Evolutionary conservation across 2,113 vertebrate genomes (phyloP).

Genomic region (Cyanistes caeruleus): DNA sequence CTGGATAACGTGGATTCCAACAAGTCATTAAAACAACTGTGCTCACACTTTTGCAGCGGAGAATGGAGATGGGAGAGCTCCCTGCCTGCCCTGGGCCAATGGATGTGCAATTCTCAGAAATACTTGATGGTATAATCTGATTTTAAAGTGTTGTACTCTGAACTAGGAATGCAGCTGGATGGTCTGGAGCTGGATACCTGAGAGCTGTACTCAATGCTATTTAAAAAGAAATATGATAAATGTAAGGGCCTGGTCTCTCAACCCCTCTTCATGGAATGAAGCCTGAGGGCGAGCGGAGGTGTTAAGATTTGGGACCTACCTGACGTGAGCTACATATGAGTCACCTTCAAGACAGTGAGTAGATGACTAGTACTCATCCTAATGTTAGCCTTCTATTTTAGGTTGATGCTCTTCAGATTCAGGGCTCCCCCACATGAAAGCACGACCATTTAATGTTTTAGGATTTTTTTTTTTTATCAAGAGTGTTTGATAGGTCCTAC

Average conservation of each 20-base stretch:
- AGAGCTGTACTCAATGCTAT: neutral
- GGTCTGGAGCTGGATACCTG: neutral
- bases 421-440: neutral
- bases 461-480: neutral
- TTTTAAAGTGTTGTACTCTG: neutral
- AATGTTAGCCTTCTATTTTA: slow-evolving; percentile 51
- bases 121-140: neutral
- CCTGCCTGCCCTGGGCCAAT: neutral
- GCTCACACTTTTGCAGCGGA: neutral
- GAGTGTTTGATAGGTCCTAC: neutral
- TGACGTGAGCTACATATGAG: neutral
- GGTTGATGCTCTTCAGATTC: slow-evolving; percentile 1
- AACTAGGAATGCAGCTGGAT: neutral
- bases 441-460: neutral
- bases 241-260: neutral
- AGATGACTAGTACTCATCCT: slow-evolving; percentile 14
- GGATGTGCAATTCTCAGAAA: neutral
- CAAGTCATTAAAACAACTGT: neutral
- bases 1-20: neutral
- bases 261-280: neutral
- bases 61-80: neutral
- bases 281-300: rapidly evolving
- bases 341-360: slow-evolving; percentile 13
- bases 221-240: neutral
- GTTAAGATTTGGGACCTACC: neutral